Conservation (phyloP, 2,888 invertebrate genomes). For the Caradrina kadenii region DNA sequence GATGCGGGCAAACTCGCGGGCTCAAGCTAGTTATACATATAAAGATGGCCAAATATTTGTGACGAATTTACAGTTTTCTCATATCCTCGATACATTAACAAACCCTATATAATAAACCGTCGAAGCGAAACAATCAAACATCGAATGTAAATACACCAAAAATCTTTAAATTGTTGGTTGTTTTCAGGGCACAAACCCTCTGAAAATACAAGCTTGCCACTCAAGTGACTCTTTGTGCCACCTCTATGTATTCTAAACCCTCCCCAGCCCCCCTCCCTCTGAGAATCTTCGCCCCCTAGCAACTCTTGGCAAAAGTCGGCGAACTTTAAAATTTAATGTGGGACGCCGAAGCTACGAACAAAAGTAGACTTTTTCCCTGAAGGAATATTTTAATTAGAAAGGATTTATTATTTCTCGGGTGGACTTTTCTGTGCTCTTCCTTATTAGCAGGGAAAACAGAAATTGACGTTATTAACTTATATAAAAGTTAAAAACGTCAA, state of each 20-base stretch:
- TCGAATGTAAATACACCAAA: constrained; percentile 18
- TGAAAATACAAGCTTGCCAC: constrained; percentile 37
- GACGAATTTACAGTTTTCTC: too few relatives aligned
- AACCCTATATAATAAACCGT: neutral
- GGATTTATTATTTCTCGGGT: constrained; percentile 38
- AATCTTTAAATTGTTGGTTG: constrained; percentile 23
- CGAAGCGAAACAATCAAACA: neutral
- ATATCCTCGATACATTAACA: constrained; percentile 3
- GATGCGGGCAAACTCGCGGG: too few relatives aligned
- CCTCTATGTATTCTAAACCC: constrained; percentile 28
- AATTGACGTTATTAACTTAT: neutral
- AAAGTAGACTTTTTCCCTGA: constrained; percentile 23
- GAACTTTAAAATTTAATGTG: constrained; percentile 58
- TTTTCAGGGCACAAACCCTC: constrained; percentile 22
- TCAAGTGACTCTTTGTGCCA: constrained; percentile 30
- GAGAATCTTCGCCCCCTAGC: neutral
- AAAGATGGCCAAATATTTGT: too few relatives aligned
- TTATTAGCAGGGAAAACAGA: constrained; percentile 12
- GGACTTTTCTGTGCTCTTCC: constrained; percentile 16
- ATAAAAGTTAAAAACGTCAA: too few relatives aligned
- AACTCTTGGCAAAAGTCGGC: constrained; percentile 32
- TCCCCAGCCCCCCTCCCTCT: neutral
- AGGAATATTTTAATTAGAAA: constrained; percentile 56
- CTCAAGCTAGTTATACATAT: too few relatives aligned
- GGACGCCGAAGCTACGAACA: constrained; percentile 20